Evolutionary conservation across 2,797 vertebrate species (phyloP), one percentile per base, ranked within the genome.

Genomic region (Nannoperca australis): DNA sequence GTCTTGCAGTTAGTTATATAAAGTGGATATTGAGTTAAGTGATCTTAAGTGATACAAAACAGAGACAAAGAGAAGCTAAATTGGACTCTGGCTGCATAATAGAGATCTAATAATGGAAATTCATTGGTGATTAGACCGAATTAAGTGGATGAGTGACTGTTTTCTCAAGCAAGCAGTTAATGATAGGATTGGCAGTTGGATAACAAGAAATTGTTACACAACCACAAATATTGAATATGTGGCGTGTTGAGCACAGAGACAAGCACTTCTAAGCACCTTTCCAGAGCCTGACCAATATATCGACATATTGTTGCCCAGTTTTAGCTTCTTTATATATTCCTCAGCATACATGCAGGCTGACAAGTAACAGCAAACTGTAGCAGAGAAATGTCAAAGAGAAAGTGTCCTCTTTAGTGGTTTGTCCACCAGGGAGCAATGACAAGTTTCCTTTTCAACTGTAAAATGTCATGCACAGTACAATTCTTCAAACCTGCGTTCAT

Each of bases 131-230:
- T 82, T 85, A 83, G 56, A 66, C 18, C 51, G 22, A 74, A 80
- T 87, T 73, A 71, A 73, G 83, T 55, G 70, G 42, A 34, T 76
- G 67, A 85, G 30, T 64, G 42, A 34, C 17, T 70, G 34, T 59
- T 72, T 78, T 75, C 62, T 71, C 38, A 68, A 73, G 79, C 65
- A 62, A 73, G 65, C 73, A 40, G 51, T 70, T 76, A 65, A 77
- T 75, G 63, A 75, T 6, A 44, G 38, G 45, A 64, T 13, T 34
- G 50, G 17, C 47, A 61, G 45, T 22, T 40, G 50, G 40, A 56
- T 67, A 45, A 70, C 24, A 76, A 70, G 36, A 66, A 69, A 58
- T 71, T 54, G 70, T 62, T 73, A 47, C 20, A 40, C 45, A 68
- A 60, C 3, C 34, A 67, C 24, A 15, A 18, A 11, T 34, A 61